Conservation (phyloP, 2,888 invertebrate species). For the Zaprionus lineosus region DNA sequence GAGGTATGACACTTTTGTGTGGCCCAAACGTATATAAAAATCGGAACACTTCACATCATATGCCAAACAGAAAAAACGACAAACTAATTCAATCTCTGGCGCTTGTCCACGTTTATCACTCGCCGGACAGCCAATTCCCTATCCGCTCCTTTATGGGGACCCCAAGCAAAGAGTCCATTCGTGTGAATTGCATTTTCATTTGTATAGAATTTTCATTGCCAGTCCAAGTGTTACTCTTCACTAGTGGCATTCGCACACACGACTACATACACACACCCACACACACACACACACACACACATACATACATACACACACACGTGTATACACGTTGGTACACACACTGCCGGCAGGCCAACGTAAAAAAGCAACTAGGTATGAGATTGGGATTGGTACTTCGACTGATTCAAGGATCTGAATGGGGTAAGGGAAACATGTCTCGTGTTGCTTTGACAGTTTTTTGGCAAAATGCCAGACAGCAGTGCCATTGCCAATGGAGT, state of each 20-base stretch:
- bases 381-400: not conserved
- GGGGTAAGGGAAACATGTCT: conserved; percentile 39
- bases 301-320: too few relatives aligned
- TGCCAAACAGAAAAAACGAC: conserved; percentile 41
- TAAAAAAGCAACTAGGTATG: conserved; percentile 9
- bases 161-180: conserved; percentile 51
- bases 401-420: conserved; percentile 1
- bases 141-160: conserved; percentile 22
- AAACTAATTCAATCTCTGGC: conserved; percentile 74
- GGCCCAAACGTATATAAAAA: conserved; percentile 25
- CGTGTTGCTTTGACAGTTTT: conserved; percentile 76
- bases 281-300: too few relatives aligned
- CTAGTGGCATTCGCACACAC: too few relatives aligned
- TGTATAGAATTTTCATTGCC: conserved; percentile 77
- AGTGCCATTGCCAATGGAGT: conserved; percentile 28
- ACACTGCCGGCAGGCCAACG: conserved; percentile 34
- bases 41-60: conserved; percentile 21
- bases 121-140: conserved; percentile 13
- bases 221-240: conserved; percentile 47
- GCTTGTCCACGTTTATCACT: conserved; percentile 68
- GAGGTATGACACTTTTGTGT: conserved; percentile 41
- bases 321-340: conserved; percentile 67
- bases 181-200: conserved; percentile 77
- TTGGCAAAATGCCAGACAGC: conserved; percentile 67
- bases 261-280: too few relatives aligned